Base-by-base conservation (phyloP, 2,113 vertebrate genomes). In the Campylomormyrus tamandua region DNA sequence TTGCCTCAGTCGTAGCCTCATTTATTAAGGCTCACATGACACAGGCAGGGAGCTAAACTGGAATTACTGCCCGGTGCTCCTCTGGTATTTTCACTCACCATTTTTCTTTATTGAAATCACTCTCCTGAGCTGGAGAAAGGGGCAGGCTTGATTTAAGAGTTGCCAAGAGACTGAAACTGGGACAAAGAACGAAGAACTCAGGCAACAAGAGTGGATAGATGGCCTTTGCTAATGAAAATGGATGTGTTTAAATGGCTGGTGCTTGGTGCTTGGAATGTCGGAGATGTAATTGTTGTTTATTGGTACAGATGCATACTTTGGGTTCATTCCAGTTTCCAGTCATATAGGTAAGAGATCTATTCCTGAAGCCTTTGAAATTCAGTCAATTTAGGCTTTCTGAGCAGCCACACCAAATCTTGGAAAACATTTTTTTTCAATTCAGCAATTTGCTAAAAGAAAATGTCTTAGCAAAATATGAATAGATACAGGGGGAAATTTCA, bases 131-230 rank as follows among this genome's bases (percentile, higher is more conserved):
- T 52, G 74, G 89, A 89, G 85, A 91, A 89, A 48, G 80, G 84
- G 74, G 66, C 52, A 89, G 83, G 91, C 48, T 31, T 89, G 83
- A 53, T 90, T 90, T 90, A 85, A 90, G 88, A 88, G 48, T 89
- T 90, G 85, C 85, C 85, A 87, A 87, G 85, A 87, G 85, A 87
- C 85, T 53, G n/a, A 92, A 92, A 92, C 49, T 89, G 90, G 89
- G 89, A 90, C 3, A 86, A 88, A 91, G 91, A 93, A 93, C 90
- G 89, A 90, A 93, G 93, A 90, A 94, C 90, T 89, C 50, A 89
- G 85, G 91, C 90, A 70, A 89, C 48, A 52, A 62, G 2, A 89
- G 89, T 89, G 91, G 91, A 95, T 94, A 90, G 92, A 94, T 91
- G 90, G 89, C 56, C 66, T 19, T 35, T 6, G 49, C 85, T 56